Base-by-base conservation (phyloP, 2,888 invertebrate genomes). In the Colletes collaris region DNA sequence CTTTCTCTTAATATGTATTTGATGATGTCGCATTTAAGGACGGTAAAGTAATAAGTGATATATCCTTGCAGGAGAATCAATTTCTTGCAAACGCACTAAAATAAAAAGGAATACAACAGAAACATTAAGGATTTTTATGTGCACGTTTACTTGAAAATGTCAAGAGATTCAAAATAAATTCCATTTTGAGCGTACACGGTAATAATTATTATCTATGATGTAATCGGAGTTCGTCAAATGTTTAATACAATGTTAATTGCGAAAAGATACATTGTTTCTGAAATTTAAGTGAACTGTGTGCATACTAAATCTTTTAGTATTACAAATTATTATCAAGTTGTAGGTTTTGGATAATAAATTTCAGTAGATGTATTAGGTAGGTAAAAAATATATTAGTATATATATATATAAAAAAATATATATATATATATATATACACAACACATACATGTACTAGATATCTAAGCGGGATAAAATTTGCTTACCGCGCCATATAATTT, bases 401-500 rank as follows among this genome's bases (percentile, higher is more conserved):
- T 50, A 63, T 19, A 58, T 56, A 37, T 63, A 65, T 53, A 44
- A 52, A 58, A 44, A 52, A 50, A 58, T 65, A 69, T 52, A 78
- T 50, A 63, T 19, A 63, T 56, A 46, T 63, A 69, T 53, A 44
- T 71, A 71, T 4, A 50, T 50, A n/a, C 3, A 50, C n/a, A 46
- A 50, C 50, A n/a, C 50, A 50, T 71, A 79, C 67, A 76, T 52
- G 70, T 65, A 80, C 72, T 70, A 79, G 80, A 75, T 84, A 81
- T 86, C 82, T 84, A 87, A 88, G 88, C 87, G 82, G 79, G 86
- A 89, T 80, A 75, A 87, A 87, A 85, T 86, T 87, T 83, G 88
- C 86, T 91, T 91, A 88, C 88, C 88, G 88, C 88, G 92, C 92
- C 92, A 93, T 92, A 92, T 91, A 86, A 90, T 91, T 92, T 92